Percentiles rank a stretch among this genome's conserved stretches.
Evolutionary conservation across 2,113 vertebrate species (phyloP).

Genomic region (Tursiops truncatus): DNA sequence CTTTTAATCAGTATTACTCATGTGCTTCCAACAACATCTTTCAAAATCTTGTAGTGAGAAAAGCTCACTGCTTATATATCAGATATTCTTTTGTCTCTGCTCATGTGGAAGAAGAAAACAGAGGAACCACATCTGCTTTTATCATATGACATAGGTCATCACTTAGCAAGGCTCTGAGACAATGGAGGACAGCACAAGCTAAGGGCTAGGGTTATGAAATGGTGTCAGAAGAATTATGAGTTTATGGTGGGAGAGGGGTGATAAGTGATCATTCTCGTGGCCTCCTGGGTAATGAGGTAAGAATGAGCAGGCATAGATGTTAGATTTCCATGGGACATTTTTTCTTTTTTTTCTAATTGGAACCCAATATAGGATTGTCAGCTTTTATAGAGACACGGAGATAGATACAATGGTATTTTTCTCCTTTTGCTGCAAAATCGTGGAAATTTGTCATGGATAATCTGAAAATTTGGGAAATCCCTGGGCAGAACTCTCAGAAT

Average conservation of each 20-base stretch:
- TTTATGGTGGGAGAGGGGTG: neutral
- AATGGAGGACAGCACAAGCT: accelerated
- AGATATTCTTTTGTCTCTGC: neutral
- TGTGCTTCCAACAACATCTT: neutral
- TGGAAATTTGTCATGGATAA: neutral
- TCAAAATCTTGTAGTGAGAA: neutral
- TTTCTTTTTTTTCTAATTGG: neutral
- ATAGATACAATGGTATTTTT: neutral
- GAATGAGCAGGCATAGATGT: neutral
- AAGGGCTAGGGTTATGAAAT: neutral
- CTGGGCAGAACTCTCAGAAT: neutral
- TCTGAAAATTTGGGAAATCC: neutral
- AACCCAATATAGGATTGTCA: neutral
- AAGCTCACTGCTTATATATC: neutral
- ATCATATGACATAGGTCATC: neutral
- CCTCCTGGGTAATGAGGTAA: neutral
- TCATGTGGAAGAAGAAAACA: neutral
- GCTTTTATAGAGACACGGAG: neutral
- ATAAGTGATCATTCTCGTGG: neutral
- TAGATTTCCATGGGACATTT: neutral
- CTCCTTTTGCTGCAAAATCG: neutral
- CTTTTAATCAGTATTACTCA: neutral
- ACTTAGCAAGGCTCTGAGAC: neutral
- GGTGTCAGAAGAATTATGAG: neutral
- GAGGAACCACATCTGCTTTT: neutral